Evolutionary conservation across 2,113 vertebrate genomes (phyloP).

Genomic region (Tangachromis dhanisi): DNA sequence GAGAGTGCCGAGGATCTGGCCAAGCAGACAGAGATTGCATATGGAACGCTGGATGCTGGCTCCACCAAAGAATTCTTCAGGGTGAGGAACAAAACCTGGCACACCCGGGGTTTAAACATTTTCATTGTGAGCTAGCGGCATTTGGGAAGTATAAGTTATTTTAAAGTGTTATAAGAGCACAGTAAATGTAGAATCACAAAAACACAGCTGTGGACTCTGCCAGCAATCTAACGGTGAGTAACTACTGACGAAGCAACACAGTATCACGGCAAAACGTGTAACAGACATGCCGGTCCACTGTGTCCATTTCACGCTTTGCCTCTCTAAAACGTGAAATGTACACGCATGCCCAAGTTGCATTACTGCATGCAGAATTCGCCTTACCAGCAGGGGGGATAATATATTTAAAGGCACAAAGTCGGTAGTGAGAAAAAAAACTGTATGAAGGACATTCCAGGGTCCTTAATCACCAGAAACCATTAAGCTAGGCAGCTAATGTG

Average conservation of each 20-base stretch:
- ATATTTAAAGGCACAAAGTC: not conserved
- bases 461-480: not conserved
- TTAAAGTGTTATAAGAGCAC: not conserved
- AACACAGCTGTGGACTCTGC: not conserved
- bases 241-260: not conserved
- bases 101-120: not conserved
- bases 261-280: not conserved
- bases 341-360: not conserved
- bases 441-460: not conserved
- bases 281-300: not conserved
- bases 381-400: not conserved
- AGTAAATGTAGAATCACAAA: not conserved
- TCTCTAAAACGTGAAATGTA: not conserved
- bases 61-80: conserved; percentile 99
- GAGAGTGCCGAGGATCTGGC: conserved; percentile 97
- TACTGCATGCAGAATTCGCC: too few species aligned
- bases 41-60: conserved; percentile 93
- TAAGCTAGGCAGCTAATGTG: not conserved
- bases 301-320: not conserved
- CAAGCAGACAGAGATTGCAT: conserved; percentile 97
- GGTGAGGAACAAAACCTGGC: conserved; percentile 64
- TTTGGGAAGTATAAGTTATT: not conserved
- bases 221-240: not conserved
- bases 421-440: not conserved
- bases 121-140: not conserved